A percentile compares a stretch with the other conserved stretches of the same genome.
These are phyloP conservation scores for Temnothorax unifasciatus DNA, from an alignment of 2,888 invertebrate species.

Conservation along the genomic window DNA sequence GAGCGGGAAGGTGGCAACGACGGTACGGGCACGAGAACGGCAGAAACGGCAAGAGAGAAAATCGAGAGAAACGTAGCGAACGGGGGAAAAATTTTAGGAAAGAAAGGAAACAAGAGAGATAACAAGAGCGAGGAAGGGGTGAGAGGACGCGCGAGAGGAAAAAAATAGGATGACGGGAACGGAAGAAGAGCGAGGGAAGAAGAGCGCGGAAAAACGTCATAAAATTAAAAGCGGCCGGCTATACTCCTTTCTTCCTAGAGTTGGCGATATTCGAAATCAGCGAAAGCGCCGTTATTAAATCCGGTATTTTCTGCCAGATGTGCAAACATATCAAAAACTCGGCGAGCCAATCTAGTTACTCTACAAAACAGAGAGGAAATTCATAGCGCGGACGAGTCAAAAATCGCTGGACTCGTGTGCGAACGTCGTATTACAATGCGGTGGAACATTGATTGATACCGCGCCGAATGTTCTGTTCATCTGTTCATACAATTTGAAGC, in stretches of 20 bases:
- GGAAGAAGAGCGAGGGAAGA: slow-evolving; percentile 27
- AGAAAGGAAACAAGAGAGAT: slow-evolving; percentile 24
- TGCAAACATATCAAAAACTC: slow-evolving; percentile 72
- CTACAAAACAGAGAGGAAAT: slow-evolving; percentile 12
- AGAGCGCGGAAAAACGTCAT: slow-evolving; percentile 46
- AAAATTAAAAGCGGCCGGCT: slow-evolving; percentile 78
- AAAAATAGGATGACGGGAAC: slow-evolving; percentile 16
- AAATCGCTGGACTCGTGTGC: background rate
- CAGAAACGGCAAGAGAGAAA: slow-evolving; percentile 18
- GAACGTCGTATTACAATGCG: background rate
- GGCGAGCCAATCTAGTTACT: background rate
- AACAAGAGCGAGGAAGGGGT: background rate
- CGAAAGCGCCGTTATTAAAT: slow-evolving; percentile 77
- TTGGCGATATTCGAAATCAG: slow-evolving; percentile 75
- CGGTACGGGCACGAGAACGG: background rate
- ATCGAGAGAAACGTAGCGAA: slow-evolving; percentile 39
- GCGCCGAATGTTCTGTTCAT: slow-evolving; percentile 8
- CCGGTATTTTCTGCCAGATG: slow-evolving; percentile 68
- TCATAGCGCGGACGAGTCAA: background rate
- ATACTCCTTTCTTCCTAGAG: slow-evolving; percentile 53
- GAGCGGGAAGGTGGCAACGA: slow-evolving; percentile 23
- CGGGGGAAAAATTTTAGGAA: background rate
- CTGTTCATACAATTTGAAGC: slow-evolving; percentile 20
- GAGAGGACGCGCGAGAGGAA: slow-evolving; percentile 6
- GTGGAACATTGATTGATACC: slow-evolving; percentile 43